Evolutionary conservation across 37 sponge, comb jelly and placozoan species (phyloP).

Genomic region (Ephydatia muelleri): DNA sequence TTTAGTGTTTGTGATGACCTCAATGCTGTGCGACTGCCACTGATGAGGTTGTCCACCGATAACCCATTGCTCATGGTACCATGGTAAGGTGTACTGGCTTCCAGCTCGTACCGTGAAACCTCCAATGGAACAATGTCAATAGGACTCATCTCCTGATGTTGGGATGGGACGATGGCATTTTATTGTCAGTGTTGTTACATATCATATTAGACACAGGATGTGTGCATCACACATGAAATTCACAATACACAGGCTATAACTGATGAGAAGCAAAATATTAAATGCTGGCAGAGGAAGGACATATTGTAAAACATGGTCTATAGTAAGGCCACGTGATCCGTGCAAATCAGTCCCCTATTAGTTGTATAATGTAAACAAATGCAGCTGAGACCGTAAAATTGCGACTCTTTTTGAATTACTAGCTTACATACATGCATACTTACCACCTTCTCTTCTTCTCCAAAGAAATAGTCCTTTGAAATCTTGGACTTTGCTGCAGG

Average conservation of each 20-base stretch:
- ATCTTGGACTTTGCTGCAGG: not conserved
- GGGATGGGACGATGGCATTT: not conserved
- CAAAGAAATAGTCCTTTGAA: conserved; percentile 47
- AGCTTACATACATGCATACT: conserved; percentile 34
- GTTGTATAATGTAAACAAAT: not conserved
- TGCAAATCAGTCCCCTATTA: too few relatives aligned
- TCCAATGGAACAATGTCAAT: conserved; percentile 83
- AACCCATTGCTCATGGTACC: conserved; percentile 3
- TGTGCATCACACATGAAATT: too few relatives aligned
- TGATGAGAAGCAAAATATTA: not conserved
- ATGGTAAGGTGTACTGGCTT: not conserved
- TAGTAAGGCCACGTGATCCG: too few relatives aligned
- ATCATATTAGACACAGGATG: too few relatives aligned
- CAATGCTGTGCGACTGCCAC: conserved; percentile 21
- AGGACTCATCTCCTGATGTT: conserved; percentile 80
- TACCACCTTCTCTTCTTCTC: conserved; percentile 71
- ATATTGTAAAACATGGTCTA: too few relatives aligned
- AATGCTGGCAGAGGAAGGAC: not conserved
- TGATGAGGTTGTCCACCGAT: conserved; percentile 5
- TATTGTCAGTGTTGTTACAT: too few relatives aligned
- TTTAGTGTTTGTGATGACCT: not conserved
- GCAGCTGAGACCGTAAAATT: not conserved
- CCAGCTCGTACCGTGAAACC: not conserved
- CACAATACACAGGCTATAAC: not conserved
- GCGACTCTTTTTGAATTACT: not conserved